Evolutionary conservation across 2,797 vertebrate genomes (phyloP).

Genomic region (Ctenopoma multispine): DNA sequence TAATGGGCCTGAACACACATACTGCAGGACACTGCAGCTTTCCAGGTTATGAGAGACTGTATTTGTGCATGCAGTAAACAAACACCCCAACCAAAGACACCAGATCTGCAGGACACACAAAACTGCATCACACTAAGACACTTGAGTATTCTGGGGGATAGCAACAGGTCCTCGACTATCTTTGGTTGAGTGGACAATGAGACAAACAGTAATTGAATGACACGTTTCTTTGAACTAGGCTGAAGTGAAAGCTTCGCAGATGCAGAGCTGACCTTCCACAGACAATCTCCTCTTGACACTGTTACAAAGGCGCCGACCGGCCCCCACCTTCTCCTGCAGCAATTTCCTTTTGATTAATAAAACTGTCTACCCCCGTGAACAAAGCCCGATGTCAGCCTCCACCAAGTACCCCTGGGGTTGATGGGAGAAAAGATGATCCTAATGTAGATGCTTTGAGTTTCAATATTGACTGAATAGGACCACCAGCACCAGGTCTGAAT

Average conservation of each 20-base stretch:
- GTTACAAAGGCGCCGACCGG: conserved; percentile 76
- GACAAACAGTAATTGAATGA: conserved; percentile 73
- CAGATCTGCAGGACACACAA: conserved; percentile 32
- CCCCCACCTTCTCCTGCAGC: conserved; percentile 68
- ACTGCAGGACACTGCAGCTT: neutral
- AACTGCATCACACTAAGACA: conserved; percentile 44
- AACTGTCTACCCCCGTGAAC: conserved; percentile 68
- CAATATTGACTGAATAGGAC: conserved; percentile 74
- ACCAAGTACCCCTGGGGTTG: conserved; percentile 73
- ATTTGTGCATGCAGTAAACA: neutral
- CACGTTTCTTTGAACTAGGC: conserved; percentile 71
- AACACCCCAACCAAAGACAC: conserved; percentile 23
- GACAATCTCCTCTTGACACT: conserved; percentile 80
- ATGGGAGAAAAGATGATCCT: conserved; percentile 78
- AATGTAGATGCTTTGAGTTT: conserved; percentile 75
- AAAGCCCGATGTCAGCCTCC: conserved; percentile 69
- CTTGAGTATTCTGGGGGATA: conserved; percentile 45
- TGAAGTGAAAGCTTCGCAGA: conserved; percentile 73
- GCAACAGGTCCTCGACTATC: conserved; percentile 46
- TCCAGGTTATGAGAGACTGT: neutral
- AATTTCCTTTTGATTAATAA: conserved; percentile 82
- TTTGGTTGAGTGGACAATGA: conserved; percentile 64
- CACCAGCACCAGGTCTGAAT: conserved; percentile 74
- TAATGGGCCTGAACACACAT: neutral
- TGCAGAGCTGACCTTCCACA: conserved; percentile 72